Percentiles rank a stretch among this genome's conserved stretches.
Evolutionary conservation across 23 tunicate species (phyloP).

Genomic region (Corella eumyota): DNA sequence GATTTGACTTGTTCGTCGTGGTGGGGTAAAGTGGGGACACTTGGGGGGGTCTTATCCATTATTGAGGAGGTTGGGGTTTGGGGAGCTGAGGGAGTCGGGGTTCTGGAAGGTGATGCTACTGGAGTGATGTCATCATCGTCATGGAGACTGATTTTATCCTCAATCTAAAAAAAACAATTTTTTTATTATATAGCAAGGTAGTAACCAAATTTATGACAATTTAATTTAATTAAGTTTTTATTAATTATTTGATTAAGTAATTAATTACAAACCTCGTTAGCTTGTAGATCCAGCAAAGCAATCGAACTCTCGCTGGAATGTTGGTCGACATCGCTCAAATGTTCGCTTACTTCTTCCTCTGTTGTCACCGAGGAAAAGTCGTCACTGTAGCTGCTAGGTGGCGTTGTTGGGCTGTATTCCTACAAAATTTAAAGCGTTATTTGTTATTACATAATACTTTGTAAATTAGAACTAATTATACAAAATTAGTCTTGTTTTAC

Average conservation of each 20-base stretch:
- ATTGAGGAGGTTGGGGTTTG: slow-evolving; percentile 13
- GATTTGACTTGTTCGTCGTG: slow-evolving; percentile 1
- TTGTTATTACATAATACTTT: too few species aligned
- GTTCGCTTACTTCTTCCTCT: slow-evolving; percentile 62
- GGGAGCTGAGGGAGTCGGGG: slow-evolving; percentile 27
- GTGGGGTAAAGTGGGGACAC: too few species aligned
- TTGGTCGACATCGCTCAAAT: slow-evolving; percentile 27
- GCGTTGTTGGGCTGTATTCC: slow-evolving; percentile 5
- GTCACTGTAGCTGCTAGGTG: slow-evolving; percentile 3
- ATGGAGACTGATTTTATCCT: background rate
- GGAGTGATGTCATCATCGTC: slow-evolving; percentile 71
- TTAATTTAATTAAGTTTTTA: too few species aligned
- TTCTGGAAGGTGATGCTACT: slow-evolving; percentile 25
- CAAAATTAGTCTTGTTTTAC: too few species aligned
- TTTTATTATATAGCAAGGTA: background rate
- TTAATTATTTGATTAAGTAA: too few species aligned
- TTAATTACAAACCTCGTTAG: too few species aligned
- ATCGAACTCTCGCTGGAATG: slow-evolving; percentile 19
- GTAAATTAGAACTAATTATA: too few species aligned
- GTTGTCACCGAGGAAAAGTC: slow-evolving; percentile 28
- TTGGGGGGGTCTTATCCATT: too few species aligned
- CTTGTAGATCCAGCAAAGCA: slow-evolving; percentile 18
- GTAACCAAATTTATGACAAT: too few species aligned
- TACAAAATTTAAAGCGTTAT: too few species aligned
- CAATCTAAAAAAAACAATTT: background rate